Evolutionary conservation across 2,113 vertebrate species (phyloP), one percentile per base, ranked within the genome.

Genomic region (Marmota monax): DNA sequence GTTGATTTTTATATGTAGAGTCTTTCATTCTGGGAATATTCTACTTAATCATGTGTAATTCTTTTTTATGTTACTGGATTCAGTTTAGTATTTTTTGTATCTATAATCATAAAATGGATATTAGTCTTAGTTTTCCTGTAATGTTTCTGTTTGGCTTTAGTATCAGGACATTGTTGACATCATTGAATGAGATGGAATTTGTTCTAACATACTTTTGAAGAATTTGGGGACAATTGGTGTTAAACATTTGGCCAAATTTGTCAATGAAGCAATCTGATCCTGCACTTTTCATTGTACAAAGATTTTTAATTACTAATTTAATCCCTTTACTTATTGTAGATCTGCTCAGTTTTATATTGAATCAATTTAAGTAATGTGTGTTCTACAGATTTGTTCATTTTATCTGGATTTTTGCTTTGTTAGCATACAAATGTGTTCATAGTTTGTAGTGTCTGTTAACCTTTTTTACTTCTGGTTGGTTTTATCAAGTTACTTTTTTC

Each of bases 81-180:
- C 65, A 27, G 61, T 63, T 87, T 96, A 86, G 25, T 67, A 42
- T 82, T 87, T 78, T 95, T 89, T 73, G 14, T 34, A 37, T 70
- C 18, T 53, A 20, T 48, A 23, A 34, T 90, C 3, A 48, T 74
- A 51, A 61, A 61, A 96, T 87, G 74, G 34, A 9, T 82, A 45
- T 74, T 45, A 10, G 84, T 90, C 67, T 95, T 96, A 67, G 37
- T 82, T 92, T 94, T 88, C n/a, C 67, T 77, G 39, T 77, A 12
- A 53, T 53, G 17, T 78, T 32, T 17, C 58, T 78, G 34, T 73
- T 85, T 23, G 58, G 20, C 22, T 61, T 61, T 79, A 83, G 14
- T 72, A 63, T 61, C 80, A 79, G 51, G 5, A 78, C 84, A 58
- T 84, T 90, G 37, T 74, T 70, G 72, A 32, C 61, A 25, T 58